Conservation (phyloP, 2,113 vertebrate genomes). For the Bothrops jararaca region DNA sequence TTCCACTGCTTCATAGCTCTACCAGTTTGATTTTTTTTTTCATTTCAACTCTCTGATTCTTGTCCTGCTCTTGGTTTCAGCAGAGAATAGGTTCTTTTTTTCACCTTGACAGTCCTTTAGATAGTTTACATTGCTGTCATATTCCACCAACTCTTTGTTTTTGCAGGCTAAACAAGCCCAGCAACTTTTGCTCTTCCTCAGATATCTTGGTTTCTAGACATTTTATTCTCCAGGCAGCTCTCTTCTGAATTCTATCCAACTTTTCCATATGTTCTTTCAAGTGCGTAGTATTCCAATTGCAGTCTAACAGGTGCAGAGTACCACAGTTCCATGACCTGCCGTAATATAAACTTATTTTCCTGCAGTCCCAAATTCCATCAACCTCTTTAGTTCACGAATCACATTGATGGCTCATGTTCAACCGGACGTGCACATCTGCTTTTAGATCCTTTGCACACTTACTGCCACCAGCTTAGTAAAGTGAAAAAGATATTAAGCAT, state of each 20-base stretch:
- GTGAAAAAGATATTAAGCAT: not conserved
- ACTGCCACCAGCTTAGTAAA: not conserved
- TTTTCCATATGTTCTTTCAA: not conserved
- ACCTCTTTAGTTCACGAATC: not conserved
- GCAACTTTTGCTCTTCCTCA: not conserved
- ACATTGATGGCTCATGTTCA: not conserved
- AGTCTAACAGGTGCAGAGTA: not conserved
- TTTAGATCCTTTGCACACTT: not conserved
- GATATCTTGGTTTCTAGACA: not conserved
- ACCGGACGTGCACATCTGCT: not conserved
- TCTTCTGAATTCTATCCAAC: not conserved
- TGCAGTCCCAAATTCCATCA: not conserved
- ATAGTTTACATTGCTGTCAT: not conserved
- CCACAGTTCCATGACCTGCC: not conserved
- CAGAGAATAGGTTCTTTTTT: not conserved
- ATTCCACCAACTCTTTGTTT: not conserved
- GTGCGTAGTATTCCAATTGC: not conserved
- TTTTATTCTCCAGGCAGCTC: not conserved
- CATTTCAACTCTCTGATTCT: not conserved
- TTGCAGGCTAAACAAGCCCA: not conserved
- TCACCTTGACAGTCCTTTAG: not conserved
- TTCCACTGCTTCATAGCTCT: not conserved
- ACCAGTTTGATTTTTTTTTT: not conserved
- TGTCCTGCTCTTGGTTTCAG: not conserved
- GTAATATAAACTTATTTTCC: not conserved